These are phyloP conservation scores for Amphipoea lucens DNA, from an alignment of 2,888 invertebrate genomes.

Conservation along the genomic window DNA sequence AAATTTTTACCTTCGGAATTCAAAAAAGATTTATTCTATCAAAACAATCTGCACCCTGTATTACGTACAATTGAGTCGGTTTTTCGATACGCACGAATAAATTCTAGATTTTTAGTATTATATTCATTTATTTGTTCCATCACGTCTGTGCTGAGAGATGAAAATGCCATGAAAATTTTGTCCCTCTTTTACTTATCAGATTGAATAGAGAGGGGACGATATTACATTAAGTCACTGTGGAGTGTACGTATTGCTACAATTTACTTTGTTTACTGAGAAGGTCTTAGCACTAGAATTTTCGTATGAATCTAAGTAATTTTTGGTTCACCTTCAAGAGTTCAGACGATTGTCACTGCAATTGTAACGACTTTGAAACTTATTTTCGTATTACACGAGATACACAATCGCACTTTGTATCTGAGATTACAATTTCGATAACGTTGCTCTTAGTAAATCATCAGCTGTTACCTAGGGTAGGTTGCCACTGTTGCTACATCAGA, in stretches of 20 bases:
- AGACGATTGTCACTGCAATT: constrained; percentile 80
- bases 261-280: constrained; percentile 82
- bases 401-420: constrained; percentile 47
- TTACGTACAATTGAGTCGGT: constrained; percentile 76
- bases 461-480: not conserved
- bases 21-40: constrained; percentile 84
- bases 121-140: constrained; percentile 89
- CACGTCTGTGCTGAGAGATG: constrained; percentile 87
- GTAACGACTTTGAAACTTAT: constrained; percentile 81
- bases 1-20: constrained; percentile 86
- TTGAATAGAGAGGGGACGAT: constrained; percentile 79
- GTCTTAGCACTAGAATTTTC: constrained; percentile 80
- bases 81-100: constrained; percentile 73
- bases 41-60: constrained; percentile 82
- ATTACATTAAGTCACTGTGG: constrained; percentile 85
- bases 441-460: constrained; percentile 13
- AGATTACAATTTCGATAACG: constrained; percentile 22
- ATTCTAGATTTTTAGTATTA: constrained; percentile 87
- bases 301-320: constrained; percentile 79
- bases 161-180: constrained; percentile 87
- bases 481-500: not conserved
- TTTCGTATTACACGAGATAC: constrained; percentile 66
- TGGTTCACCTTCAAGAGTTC: constrained; percentile 84
- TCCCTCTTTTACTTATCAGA: constrained; percentile 80
- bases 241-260: constrained; percentile 81